Percentiles rank a stretch among this genome's conserved stretches.
Evolutionary conservation across 2,888 invertebrate species (phyloP).

Genomic region (Sarcophaga carnaria): DNA sequence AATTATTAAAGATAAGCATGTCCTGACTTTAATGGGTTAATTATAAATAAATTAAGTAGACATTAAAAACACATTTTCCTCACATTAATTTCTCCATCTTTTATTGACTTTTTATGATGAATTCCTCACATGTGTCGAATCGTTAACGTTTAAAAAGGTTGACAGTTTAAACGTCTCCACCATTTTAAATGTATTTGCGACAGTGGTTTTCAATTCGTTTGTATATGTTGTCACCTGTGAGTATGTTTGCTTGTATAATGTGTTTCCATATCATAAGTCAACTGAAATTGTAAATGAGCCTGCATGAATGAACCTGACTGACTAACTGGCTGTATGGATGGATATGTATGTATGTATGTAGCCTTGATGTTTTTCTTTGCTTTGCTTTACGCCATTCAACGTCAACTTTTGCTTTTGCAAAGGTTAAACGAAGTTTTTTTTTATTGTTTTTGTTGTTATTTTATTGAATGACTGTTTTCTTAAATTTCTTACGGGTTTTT

Average conservation of each 20-base stretch:
- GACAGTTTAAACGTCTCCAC: constrained; percentile 35
- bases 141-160: not conserved
- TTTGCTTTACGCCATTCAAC: not conserved
- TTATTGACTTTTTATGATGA: not conserved
- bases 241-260: not conserved
- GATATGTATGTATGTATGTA: not conserved
- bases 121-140: constrained; percentile 11
- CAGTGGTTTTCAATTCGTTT: constrained; percentile 48
- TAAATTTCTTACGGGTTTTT: too few relatives aligned
- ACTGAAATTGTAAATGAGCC: constrained; percentile 22
- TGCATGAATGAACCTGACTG: constrained; percentile 24
- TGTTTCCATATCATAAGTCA: not conserved
- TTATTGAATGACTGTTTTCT: not conserved
- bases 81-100: not conserved
- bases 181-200: constrained; percentile 37
- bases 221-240: constrained; percentile 11
- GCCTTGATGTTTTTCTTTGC: not conserved
- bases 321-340: not conserved
- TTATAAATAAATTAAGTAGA: not conserved
- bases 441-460: not conserved
- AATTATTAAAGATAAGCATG: not conserved
- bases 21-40: not conserved
- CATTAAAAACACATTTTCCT: not conserved
- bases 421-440: constrained; percentile 10
- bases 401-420: not conserved